A percentile compares a stretch with the other conserved stretches of the same genome.
phyloP scores from a whole-genome alignment of 2,113 vertebrate genomes.

The Heloderma charlesbogerti region DNA sequence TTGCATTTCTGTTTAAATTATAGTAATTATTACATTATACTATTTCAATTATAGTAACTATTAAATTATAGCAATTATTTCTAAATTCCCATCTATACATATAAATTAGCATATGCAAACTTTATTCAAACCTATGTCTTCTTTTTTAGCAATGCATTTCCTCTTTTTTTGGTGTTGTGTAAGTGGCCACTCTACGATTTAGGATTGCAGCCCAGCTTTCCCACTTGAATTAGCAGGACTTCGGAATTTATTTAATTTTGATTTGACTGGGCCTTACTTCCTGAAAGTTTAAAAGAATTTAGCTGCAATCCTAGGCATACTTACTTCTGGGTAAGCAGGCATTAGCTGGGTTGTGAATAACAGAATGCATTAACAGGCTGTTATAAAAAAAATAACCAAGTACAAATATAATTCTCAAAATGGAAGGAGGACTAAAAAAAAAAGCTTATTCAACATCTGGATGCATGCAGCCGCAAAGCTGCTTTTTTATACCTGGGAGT shows the following conservation, averaged over 20 bases:
- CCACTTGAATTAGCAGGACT: not conserved
- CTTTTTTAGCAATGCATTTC: too few relatives aligned
- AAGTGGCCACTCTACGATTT: too few relatives aligned
- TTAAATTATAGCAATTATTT: too few relatives aligned
- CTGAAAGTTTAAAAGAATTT: not conserved
- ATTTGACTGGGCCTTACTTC: not conserved
- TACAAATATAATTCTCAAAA: not conserved
- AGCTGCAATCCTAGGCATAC: not conserved
- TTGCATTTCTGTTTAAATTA: too few relatives aligned
- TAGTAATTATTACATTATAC: too few relatives aligned
- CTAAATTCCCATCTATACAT: too few relatives aligned
- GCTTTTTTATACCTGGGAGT: not conserved
- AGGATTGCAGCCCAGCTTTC: not conserved
- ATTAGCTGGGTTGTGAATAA: too few relatives aligned
- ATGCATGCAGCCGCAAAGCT: not conserved
- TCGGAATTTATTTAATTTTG: not conserved
- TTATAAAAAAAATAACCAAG: not conserved
- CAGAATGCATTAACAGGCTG: not conserved
- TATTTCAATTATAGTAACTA: too few relatives aligned
- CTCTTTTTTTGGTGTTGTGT: too few relatives aligned
- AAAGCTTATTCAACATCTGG: not conserved
- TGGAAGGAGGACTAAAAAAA: too few relatives aligned
- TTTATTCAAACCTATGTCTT: too few relatives aligned
- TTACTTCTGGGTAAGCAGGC: not conserved
- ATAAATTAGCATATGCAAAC: too few relatives aligned